These are phyloP conservation scores for Zaprionus taronus DNA, from an alignment of 1,140 invertebrate genomes.

Conservation along the genomic window DNA sequence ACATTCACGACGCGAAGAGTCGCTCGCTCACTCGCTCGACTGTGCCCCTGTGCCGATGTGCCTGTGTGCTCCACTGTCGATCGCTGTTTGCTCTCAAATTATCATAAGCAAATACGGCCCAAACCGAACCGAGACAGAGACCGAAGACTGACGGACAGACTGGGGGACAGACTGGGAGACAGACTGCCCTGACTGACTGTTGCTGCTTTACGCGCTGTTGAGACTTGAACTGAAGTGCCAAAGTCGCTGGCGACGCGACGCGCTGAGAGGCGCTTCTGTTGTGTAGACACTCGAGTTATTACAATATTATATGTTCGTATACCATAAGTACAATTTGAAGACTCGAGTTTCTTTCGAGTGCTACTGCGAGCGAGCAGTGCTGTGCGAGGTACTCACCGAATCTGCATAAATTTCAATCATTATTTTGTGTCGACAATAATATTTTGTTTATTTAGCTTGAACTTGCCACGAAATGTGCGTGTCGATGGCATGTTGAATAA, in stretches of 20 bases:
- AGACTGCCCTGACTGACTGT: slow-evolving; percentile 41
- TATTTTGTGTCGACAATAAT: slow-evolving; percentile 43
- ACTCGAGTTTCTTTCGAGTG: slow-evolving; percentile 76
- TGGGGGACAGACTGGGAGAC: not conserved
- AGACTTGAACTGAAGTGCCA: slow-evolving; percentile 75
- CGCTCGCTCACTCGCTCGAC: not conserved
- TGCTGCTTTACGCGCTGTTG: slow-evolving; percentile 65
- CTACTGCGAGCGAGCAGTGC: slow-evolving; percentile 54
- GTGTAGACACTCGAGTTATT: slow-evolving; percentile 79
- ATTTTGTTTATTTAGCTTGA: slow-evolving; percentile 63
- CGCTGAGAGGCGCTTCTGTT: slow-evolving; percentile 83
- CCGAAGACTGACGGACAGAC: slow-evolving; percentile 1
- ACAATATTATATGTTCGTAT: slow-evolving; percentile 62
- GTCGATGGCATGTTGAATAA: slow-evolving; percentile 70
- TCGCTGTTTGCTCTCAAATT: slow-evolving; percentile 82
- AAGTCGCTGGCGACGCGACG: slow-evolving; percentile 80
- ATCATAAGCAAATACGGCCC: slow-evolving; percentile 80
- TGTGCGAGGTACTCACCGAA: slow-evolving; percentile 44
- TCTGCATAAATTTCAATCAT: slow-evolving; percentile 55
- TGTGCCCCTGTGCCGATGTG: slow-evolving; percentile 47
- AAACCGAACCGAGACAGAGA: slow-evolving; percentile 33
- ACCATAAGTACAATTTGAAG: slow-evolving; percentile 48
- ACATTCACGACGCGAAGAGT: slow-evolving; percentile 67
- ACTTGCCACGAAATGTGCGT: slow-evolving; percentile 48
- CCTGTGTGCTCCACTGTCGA: slow-evolving; percentile 60